Evolutionary conservation across 2,797 vertebrate genomes (phyloP).

Genomic region (Anguilla pacifica): DNA sequence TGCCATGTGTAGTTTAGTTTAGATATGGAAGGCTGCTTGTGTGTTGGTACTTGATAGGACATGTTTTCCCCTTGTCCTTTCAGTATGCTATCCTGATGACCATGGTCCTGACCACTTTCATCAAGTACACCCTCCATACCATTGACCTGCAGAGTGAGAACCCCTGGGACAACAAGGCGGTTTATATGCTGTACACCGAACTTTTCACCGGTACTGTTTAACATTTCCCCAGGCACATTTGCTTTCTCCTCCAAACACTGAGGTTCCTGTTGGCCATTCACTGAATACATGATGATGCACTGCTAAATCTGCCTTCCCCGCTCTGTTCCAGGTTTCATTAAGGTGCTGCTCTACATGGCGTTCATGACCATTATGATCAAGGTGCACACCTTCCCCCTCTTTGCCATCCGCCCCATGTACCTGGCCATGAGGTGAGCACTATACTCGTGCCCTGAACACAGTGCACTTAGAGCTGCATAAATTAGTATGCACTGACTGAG

Average conservation of each 20-base stretch:
- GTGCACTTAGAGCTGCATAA: neutral
- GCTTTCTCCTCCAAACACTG: neutral
- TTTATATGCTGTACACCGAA: constrained; percentile 97
- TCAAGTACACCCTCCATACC: constrained; percentile 91
- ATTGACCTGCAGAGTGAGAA: constrained; percentile 93
- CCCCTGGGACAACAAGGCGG: constrained; percentile 97
- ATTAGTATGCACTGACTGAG: neutral
- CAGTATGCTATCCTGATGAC: constrained; percentile 95
- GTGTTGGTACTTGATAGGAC: neutral
- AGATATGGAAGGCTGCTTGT: neutral
- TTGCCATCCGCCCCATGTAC: constrained; percentile 97
- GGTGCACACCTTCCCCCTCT: constrained; percentile 96
- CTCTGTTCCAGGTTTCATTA: constrained; percentile 85
- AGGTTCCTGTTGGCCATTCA: neutral
- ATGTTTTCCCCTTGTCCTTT: neutral
- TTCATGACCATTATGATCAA: constrained; percentile 99
- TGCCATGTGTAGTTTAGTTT: neutral
- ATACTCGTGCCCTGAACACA: neutral
- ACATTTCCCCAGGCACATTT: neutral
- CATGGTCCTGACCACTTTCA: constrained; percentile 93
- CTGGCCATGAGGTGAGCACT: constrained; percentile 92
- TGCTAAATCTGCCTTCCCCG: neutral
- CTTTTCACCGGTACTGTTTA: constrained; percentile 84
- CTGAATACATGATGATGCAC: too few species aligned
- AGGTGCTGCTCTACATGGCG: constrained; percentile 94